Evolutionary conservation across 1,140 invertebrate genomes (phyloP), one percentile per base, ranked within the genome.

Genomic region (Acromyrmex heyeri): DNA sequence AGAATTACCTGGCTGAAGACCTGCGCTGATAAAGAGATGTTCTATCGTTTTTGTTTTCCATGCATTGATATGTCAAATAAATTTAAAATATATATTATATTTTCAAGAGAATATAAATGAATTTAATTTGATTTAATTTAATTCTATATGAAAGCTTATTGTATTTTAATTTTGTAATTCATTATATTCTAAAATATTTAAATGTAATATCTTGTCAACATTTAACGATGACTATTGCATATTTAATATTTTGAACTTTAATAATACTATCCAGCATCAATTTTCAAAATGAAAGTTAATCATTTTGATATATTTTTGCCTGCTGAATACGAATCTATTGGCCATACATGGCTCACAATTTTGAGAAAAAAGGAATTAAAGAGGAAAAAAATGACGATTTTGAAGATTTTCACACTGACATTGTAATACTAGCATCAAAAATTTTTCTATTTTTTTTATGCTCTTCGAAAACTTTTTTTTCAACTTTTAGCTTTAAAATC

Each of bases 151-250:
- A 65, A n/a, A 38, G 7, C 12, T 44, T 4, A 16, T 65, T 16
- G 18, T 14, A 21, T 44, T 38, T 67, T 44, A 14, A 67, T 12
- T 44, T 21, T 44, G 2, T 44, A 67, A 44, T 10, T 6, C n/a
- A 38, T n/a, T 65, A 67, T 67, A 44, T 67, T 67, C 4, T 38
- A 12, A 21, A 67, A 44, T 67, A 38, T 38, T 65, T 65, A 65
- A 65, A 38, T 38, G 38, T 44, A 0, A 44, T 38, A 10, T 67
- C 2, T 67, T 21, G 7, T 38, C 34, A 38, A 38, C 18, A 6
- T 2, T 61, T 61, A 62, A 27, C 12, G 4, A 27, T 3, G 12
- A 61, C 1, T 61, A 27, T 62, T 12, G 5, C 30, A 18, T 18
- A 0, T 62, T 8, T 62, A 0, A 38, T 44, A 18, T 34, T 64